Evolutionary conservation across 2,113 vertebrate species (phyloP).

Genomic region (Galeopterus variegatus): DNA sequence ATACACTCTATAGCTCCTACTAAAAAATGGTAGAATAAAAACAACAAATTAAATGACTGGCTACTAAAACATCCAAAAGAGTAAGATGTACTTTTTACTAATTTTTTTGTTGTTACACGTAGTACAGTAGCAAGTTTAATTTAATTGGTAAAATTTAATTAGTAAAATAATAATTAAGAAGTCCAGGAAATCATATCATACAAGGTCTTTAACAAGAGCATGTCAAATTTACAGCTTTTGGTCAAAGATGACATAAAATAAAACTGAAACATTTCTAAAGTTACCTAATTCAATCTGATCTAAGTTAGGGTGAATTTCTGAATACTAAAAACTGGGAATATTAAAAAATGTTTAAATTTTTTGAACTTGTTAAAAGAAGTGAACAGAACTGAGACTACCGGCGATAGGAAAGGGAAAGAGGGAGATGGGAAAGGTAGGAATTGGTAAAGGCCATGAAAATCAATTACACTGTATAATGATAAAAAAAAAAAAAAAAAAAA

Average conservation of each 20-base stretch:
- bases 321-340: not conserved
- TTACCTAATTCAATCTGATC: not conserved
- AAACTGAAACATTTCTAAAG: not conserved
- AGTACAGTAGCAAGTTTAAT: not conserved
- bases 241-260: not conserved
- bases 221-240: slow-evolving; percentile 6
- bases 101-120: not conserved
- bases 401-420: too few relatives aligned
- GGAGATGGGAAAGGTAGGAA: too few relatives aligned
- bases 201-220: not conserved
- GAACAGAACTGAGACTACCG: too few relatives aligned
- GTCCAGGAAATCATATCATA: not conserved
- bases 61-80: slow-evolving; percentile 14
- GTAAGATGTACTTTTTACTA: not conserved
- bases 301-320: not conserved
- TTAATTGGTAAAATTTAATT: not conserved
- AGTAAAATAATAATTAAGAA: slow-evolving; percentile 34
- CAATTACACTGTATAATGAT: too few relatives aligned
- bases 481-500: too few relatives aligned
- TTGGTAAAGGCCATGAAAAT: too few relatives aligned
- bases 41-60: not conserved
- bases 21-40: slow-evolving; percentile 22
- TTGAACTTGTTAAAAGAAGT: too few relatives aligned
- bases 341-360: not conserved
- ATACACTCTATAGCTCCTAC: not conserved